Evolutionary conservation across 2,113 vertebrate species (phyloP).

Genomic region (Petaurus breviceps): DNA sequence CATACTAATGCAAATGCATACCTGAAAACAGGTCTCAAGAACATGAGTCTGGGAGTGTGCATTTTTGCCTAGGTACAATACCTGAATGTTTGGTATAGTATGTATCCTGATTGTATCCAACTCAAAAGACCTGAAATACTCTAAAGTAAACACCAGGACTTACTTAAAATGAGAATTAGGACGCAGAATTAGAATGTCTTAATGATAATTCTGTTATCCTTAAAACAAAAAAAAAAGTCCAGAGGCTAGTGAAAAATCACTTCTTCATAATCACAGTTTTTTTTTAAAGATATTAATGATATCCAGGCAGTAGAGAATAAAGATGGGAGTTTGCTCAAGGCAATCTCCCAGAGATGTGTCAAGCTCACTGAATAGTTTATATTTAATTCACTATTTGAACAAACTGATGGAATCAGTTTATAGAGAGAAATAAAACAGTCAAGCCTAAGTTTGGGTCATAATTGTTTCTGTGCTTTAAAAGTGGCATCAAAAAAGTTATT

Average conservation of each 20-base stretch:
- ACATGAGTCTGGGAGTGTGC: background rate
- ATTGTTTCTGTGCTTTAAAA: background rate
- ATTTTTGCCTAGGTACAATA: background rate
- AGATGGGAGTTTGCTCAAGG: conserved; percentile 55
- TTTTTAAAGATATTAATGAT: conserved; percentile 48
- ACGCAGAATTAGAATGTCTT: background rate
- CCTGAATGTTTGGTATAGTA: background rate
- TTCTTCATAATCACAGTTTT: conserved; percentile 63
- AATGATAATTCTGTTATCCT: background rate
- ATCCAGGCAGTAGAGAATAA: background rate
- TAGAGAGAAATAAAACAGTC: background rate
- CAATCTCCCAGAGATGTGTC: conserved; percentile 60
- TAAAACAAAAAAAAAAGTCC: background rate
- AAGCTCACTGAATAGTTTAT: conserved; percentile 49
- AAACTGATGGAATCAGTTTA: conserved; percentile 2
- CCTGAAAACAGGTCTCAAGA: background rate
- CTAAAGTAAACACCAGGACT: background rate
- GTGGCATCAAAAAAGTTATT: background rate
- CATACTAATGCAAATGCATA: background rate
- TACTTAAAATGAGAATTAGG: conserved; percentile 14
- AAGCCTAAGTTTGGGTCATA: background rate
- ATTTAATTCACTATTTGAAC: conserved; percentile 55
- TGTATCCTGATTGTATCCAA: background rate
- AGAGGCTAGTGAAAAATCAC: conserved; percentile 41
- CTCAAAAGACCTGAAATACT: conserved; percentile 23